These are phyloP conservation scores for Maconellicoccus hirsutus DNA, from an alignment of 1,140 invertebrate species.

Conservation along the genomic window DNA sequence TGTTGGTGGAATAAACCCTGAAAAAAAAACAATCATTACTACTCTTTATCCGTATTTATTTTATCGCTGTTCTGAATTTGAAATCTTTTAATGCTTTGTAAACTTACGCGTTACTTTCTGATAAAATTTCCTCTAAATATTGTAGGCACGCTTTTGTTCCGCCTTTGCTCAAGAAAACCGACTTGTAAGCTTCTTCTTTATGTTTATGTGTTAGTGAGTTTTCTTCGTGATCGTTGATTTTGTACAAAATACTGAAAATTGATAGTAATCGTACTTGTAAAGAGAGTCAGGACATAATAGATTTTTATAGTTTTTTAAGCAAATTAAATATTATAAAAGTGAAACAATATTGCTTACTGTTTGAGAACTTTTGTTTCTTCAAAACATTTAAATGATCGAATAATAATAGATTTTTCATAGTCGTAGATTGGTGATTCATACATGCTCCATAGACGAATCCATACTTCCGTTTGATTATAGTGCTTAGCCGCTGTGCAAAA, in stretches of 20 bases:
- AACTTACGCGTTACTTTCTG: background rate
- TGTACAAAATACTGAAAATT: background rate
- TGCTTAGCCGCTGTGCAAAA: background rate
- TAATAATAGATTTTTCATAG: background rate
- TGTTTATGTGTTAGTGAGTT: background rate
- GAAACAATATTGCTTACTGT: background rate
- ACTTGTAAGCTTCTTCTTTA: background rate
- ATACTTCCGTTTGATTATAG: background rate
- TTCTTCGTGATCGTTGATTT: background rate
- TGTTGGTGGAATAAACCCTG: background rate
- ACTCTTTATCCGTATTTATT: no score
- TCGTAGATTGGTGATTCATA: background rate
- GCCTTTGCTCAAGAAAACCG: conserved; percentile 7
- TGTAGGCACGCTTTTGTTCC: background rate
- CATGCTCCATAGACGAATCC: background rate
- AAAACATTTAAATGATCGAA: background rate
- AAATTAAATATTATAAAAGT: no score
- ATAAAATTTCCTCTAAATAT: background rate
- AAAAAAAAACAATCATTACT: no score
- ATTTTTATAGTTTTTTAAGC: no score
- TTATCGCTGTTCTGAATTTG: background rate
- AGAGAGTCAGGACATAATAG: no score
- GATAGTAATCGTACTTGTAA: background rate
- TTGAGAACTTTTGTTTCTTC: background rate
- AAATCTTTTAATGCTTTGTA: background rate